Evolutionary conservation across 1,140 invertebrate species (phyloP).

Genomic region (Bombus superbus): DNA sequence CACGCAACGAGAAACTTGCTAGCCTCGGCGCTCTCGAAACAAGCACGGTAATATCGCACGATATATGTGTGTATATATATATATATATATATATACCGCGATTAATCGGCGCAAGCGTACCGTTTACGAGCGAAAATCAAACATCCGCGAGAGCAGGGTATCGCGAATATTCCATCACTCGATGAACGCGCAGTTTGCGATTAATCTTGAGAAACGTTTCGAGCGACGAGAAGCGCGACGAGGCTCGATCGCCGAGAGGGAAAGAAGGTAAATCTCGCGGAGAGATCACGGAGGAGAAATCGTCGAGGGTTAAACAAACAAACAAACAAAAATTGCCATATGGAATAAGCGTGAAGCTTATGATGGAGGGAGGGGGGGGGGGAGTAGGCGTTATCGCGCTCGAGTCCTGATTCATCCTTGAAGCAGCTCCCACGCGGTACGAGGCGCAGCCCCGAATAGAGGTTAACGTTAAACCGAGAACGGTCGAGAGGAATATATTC

Average conservation of each 20-base stretch:
- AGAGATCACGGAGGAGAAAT: no score
- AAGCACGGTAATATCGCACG: not conserved
- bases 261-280: no score
- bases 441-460: constrained; percentile 4
- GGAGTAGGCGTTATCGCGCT: not conserved
- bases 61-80: not conserved
- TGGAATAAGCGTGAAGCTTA: not conserved
- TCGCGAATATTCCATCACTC: not conserved
- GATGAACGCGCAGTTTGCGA: not conserved
- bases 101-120: constrained; percentile 8
- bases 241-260: no score
- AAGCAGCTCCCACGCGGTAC: constrained; percentile 16
- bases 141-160: not conserved
- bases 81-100: not conserved
- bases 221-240: not conserved
- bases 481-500: not conserved
- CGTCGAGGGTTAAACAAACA: not conserved
- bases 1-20: not conserved
- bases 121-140: constrained; percentile 32
- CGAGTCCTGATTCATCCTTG: constrained; percentile 14
- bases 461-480: constrained; percentile 22
- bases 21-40: not conserved
- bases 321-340: not conserved
- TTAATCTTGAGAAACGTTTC: not conserved
- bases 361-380: not conserved